phyloP scores from a whole-genome alignment of 2,888 invertebrate species.

The Ophion ellenae region DNA sequence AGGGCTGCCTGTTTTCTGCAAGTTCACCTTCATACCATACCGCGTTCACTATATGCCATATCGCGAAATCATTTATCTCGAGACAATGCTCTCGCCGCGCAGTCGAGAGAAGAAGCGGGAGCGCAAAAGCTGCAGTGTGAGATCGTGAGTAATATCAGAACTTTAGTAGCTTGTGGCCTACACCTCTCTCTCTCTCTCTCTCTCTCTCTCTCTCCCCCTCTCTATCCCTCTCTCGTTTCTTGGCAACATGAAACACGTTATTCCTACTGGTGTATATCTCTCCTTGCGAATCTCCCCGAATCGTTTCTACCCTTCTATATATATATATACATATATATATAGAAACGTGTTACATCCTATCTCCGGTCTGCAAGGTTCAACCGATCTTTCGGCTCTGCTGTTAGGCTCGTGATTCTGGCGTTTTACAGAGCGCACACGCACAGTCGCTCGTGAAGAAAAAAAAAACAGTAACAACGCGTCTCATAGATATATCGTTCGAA shows the following conservation, averaged over 20 bases:
- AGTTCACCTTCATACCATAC: slow-evolving; percentile 57
- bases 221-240: slow-evolving; percentile 45
- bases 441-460: slow-evolving; percentile 18
- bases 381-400: slow-evolving; percentile 44
- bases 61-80: slow-evolving; percentile 67
- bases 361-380: slow-evolving; percentile 45
- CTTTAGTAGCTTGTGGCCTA: slow-evolving; percentile 55
- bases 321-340: slow-evolving; percentile 30
- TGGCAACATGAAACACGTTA: slow-evolving; percentile 57
- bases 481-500: slow-evolving; percentile 51
- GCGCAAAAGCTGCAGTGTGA: slow-evolving; percentile 65
- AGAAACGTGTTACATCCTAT: slow-evolving; percentile 54
- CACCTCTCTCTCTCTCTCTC: slow-evolving; percentile 20
- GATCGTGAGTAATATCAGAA: slow-evolving; percentile 73
- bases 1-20: slow-evolving; percentile 50
- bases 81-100: slow-evolving; percentile 61
- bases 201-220: slow-evolving; percentile 11
- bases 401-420: slow-evolving; percentile 56
- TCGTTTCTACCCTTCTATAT: slow-evolving; percentile 56
- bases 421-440: slow-evolving; percentile 46
- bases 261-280: slow-evolving; percentile 62
- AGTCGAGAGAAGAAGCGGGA: slow-evolving; percentile 44
- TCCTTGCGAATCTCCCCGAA: slow-evolving; percentile 65
- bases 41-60: slow-evolving; percentile 50
- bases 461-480: slow-evolving; percentile 43